These are phyloP conservation scores for Tipula vernalis DNA, from an alignment of 2,888 invertebrate species.

Conservation along the genomic window DNA sequence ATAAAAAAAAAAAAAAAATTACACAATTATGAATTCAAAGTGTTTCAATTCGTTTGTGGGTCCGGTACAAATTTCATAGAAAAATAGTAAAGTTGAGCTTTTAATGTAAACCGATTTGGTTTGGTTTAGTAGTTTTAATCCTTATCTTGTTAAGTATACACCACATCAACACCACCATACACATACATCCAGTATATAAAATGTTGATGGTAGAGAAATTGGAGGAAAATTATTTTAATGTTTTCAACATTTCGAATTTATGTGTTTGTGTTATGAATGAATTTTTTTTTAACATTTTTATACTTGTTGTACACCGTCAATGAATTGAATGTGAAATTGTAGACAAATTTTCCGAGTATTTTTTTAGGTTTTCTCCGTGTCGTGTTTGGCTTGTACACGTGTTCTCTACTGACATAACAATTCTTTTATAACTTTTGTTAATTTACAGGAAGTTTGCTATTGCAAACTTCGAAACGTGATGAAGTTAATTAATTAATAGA, in stretches of 20 bases:
- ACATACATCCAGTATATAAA: neutral
- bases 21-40: neutral
- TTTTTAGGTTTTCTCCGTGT: no score
- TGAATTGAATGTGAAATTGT: neutral
- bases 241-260: neutral
- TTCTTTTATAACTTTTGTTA: no score
- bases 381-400: no score
- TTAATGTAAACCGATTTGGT: neutral
- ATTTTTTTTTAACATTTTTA: neutral
- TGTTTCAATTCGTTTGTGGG: neutral
- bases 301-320: neutral
- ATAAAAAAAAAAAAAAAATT: neutral
- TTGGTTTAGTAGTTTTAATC: no score
- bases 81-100: neutral
- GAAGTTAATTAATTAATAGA: no score
- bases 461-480: no score
- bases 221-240: neutral
- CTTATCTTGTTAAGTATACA: no score
- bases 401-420: no score
- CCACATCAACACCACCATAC: no score
- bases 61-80: neutral
- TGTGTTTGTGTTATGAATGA: neutral
- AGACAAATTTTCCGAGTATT: neutral
- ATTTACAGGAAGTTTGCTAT: no score
- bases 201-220: neutral